Evolutionary conservation across 2,113 vertebrate species (phyloP), one percentile per base, ranked within the genome.

Genomic region (Falcunculus frontatus): DNA sequence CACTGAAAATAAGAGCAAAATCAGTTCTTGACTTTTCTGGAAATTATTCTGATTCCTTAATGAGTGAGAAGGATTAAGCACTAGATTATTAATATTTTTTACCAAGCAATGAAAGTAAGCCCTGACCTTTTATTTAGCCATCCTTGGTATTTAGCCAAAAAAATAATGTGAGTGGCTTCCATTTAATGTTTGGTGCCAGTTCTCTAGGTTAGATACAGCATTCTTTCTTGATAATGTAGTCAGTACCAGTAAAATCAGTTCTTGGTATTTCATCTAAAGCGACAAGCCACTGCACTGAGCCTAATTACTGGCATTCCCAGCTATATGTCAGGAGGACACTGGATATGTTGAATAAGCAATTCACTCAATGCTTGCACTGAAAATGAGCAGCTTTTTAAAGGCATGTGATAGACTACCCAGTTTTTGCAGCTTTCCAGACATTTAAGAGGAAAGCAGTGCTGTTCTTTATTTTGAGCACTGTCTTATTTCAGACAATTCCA

Each of bases 401-500:
- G 30, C 5, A 1, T 59, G 68, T 69, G 65, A 83, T 50, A 87
- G 81, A 94, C 84, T 87, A 89, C 75, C 62, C 16, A 11, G 2
- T 39, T 90, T 96, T 93, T 91, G 64, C 85, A 95, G 85, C 53
- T 85, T 68, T 73, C 47, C 55, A 88, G 42, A 42, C 64, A 46
- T 72, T 89, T 89, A 84, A 83, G 76, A 92, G 22, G 26, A 92
- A 95, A 91, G 64, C 30, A n/a, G 67, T 16, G 46, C 53, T 84
- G 52, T 72, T 87, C 77, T 73, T 89, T 95, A 86, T 91, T 89
- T 95, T 91, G 93, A 96, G 79, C 44, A 50, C 69, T 59, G 44
- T 91, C 72, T 79, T 79, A 49, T 84, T 89, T 92, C 91, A 95
- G 84, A 85, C 83, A 93, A 82, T 63, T 84, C 90, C 69, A 80